phyloP scores from a whole-genome alignment of 1,140 invertebrate genomes.

The Psilanteris sp. region DNA sequence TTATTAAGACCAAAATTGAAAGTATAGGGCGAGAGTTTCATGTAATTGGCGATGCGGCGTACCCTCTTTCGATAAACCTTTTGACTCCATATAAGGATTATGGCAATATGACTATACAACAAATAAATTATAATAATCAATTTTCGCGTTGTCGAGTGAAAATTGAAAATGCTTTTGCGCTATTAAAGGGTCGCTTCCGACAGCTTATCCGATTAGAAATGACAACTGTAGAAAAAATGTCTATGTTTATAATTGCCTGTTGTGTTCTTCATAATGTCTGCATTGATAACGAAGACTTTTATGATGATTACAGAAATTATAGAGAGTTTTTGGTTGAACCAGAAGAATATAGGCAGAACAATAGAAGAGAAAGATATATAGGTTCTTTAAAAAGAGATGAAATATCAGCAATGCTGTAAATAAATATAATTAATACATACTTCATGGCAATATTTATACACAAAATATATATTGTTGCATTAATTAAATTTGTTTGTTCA shows the following conservation, averaged over 20 bases:
- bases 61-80: neutral
- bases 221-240: slow-evolving; percentile 3
- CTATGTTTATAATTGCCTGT: slow-evolving; percentile 2
- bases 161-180: slow-evolving; percentile 15
- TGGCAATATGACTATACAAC: neutral
- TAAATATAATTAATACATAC: too few relatives aligned
- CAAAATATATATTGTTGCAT: neutral
- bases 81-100: too few relatives aligned
- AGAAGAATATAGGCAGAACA: neutral
- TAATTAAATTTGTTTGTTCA: too few relatives aligned
- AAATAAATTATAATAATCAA: slow-evolving; percentile 3
- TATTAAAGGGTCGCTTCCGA: neutral
- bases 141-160: slow-evolving; percentile 8
- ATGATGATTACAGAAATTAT: slow-evolving; percentile 1
- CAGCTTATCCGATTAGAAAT: slow-evolving; percentile 4
- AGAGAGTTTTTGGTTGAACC: neutral
- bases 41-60: slow-evolving; percentile 4
- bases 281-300: neutral
- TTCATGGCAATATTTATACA: too few relatives aligned
- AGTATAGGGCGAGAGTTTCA: slow-evolving; percentile 6
- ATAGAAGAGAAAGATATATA: neutral
- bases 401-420: neutral
- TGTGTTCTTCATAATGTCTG: slow-evolving; percentile 6
- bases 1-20: too few relatives aligned
- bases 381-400: neutral